These are phyloP conservation scores for Colletes collaris DNA, from an alignment of 2,888 invertebrate genomes.

Conservation along the genomic window DNA sequence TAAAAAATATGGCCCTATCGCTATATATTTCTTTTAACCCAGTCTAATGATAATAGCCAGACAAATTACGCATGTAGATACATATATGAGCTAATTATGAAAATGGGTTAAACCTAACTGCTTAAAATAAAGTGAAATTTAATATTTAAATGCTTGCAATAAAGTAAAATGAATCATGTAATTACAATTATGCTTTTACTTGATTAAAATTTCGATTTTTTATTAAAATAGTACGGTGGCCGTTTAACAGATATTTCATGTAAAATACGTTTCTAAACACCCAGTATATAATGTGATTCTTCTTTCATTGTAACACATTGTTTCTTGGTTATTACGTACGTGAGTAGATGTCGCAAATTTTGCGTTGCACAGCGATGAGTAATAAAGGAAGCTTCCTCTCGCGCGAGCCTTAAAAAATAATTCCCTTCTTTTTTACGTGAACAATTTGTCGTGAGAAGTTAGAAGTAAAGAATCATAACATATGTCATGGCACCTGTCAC, in stretches of 20 bases:
- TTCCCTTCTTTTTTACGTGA: not conserved
- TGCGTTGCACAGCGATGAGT: not conserved
- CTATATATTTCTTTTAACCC: too few relatives aligned
- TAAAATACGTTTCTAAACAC: not conserved
- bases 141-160: not conserved
- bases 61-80: too few relatives aligned
- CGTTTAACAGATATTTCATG: not conserved
- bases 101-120: too few relatives aligned
- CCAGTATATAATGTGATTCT: not conserved
- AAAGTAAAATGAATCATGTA: not conserved
- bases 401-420: not conserved
- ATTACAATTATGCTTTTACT: not conserved
- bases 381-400: not conserved
- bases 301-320: not conserved
- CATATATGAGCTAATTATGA: too few relatives aligned
- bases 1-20: too few relatives aligned
- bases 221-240: not conserved
- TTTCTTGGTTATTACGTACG: not conserved
- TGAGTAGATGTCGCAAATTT: not conserved
- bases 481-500: conserved; percentile 11
- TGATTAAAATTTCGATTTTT: not conserved
- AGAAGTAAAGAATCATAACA: conserved; percentile 8
- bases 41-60: too few relatives aligned
- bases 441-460: not conserved
- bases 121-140: not conserved